phyloP scores from a whole-genome alignment of 2,888 invertebrate genomes.

The Melanophora roralis region DNA sequence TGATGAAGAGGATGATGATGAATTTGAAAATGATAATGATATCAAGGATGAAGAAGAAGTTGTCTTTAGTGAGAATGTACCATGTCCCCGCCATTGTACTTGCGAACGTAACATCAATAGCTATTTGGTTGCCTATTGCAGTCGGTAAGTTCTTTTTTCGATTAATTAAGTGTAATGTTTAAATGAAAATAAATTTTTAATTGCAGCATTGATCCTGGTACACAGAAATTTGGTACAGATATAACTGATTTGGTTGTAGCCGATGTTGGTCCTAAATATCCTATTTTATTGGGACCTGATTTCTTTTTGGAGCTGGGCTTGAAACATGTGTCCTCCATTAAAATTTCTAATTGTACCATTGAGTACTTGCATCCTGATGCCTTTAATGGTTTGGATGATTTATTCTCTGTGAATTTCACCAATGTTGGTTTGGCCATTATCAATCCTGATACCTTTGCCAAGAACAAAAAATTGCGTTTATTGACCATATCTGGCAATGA shows the following conservation, averaged over 20 bases:
- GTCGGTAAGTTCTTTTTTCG: conserved; percentile 75
- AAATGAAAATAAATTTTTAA: background rate
- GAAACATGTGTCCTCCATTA: conserved; percentile 82
- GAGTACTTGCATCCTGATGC: conserved; percentile 82
- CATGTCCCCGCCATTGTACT: conserved; percentile 82
- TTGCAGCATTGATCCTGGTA: conserved; percentile 80
- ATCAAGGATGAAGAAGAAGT: conserved; percentile 73
- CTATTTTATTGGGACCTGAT: conserved; percentile 80
- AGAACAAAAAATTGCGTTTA: conserved; percentile 82
- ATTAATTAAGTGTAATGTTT: background rate
- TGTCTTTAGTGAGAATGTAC: conserved; percentile 75
- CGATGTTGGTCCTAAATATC: conserved; percentile 80
- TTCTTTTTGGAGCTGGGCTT: conserved; percentile 82
- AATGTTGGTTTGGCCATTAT: conserved; percentile 83
- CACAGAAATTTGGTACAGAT: conserved; percentile 82
- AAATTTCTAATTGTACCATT: conserved; percentile 84
- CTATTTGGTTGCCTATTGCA: conserved; percentile 82
- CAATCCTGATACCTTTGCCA: conserved; percentile 84
- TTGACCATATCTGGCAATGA: conserved; percentile 84
- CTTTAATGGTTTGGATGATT: conserved; percentile 82
- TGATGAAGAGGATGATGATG: conserved; percentile 68
- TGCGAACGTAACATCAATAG: conserved; percentile 80
- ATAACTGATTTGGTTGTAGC: conserved; percentile 83
- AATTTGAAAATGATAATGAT: conserved; percentile 70
- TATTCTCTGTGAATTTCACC: conserved; percentile 84